Conservation (phyloP, 2,113 vertebrate genomes). For the Strigops habroptila region DNA sequence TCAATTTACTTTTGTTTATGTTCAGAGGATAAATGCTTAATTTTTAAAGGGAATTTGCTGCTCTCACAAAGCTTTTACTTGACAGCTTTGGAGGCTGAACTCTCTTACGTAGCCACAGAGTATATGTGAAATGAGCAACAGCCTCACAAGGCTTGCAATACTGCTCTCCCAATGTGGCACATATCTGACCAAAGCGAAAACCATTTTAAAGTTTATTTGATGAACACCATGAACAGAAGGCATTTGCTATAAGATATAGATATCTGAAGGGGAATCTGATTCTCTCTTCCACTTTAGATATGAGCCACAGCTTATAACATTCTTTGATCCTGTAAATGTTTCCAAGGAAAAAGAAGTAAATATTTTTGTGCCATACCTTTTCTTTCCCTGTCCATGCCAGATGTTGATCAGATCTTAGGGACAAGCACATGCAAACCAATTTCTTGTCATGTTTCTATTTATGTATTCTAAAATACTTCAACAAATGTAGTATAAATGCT, state of each 20-base stretch:
- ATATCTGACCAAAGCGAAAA: neutral
- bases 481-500: neutral
- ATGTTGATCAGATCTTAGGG: neutral
- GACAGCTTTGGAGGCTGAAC: neutral
- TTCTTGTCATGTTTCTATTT: neutral
- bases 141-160: neutral
- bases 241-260: neutral
- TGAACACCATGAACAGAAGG: neutral
- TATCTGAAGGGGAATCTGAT: neutral
- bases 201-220: neutral
- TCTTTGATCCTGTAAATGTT: rapidly evolving
- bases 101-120: neutral
- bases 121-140: neutral
- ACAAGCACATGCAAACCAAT: neutral
- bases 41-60: neutral
- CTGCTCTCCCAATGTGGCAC: neutral
- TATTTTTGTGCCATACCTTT: neutral
- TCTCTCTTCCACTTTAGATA: neutral
- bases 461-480: neutral
- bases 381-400: neutral
- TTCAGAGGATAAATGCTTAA: neutral
- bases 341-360: neutral
- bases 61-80: neutral
- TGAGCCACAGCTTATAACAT: rapidly evolving
- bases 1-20: neutral